Conservation (phyloP, 2,113 vertebrate species). For the Myocastor coypus region DNA sequence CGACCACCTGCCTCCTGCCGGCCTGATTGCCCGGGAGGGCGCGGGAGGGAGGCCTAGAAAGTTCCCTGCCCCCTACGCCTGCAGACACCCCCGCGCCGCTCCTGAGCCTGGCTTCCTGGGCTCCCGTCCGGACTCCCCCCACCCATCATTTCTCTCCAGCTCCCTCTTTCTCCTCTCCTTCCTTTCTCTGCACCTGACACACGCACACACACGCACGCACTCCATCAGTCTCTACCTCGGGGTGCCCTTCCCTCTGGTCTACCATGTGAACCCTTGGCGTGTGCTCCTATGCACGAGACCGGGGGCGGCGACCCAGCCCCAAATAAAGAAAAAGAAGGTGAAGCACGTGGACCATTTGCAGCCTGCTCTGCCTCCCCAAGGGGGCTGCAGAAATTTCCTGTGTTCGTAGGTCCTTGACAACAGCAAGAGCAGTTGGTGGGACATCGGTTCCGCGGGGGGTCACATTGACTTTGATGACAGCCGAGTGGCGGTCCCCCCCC, state of each 20-base stretch:
- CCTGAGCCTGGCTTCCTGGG: neutral
- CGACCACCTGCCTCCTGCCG: slow-evolving; percentile 90
- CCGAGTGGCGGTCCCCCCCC: neutral
- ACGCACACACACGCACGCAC: neutral
- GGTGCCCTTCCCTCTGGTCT: neutral
- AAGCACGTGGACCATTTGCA: neutral
- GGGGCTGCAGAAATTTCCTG: neutral
- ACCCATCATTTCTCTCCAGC: no score
- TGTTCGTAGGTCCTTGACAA: neutral
- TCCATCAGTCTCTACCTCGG: neutral
- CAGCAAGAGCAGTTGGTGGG: neutral
- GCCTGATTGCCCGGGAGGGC: slow-evolving; percentile 87
- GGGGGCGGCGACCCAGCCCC: neutral
- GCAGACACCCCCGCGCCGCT: neutral
- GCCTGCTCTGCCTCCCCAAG: neutral
- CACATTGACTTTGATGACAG: neutral
- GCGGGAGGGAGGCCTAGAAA: slow-evolving; percentile 74
- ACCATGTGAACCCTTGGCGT: neutral
- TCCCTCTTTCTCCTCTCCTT: neutral
- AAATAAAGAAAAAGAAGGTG: neutral
- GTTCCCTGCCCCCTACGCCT: slow-evolving; percentile 74
- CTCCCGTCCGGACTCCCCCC: neutral
- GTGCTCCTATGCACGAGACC: neutral
- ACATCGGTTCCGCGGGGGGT: neutral
- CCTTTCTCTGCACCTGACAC: neutral